Percentiles rank a stretch among this genome's conserved stretches.
These are phyloP conservation scores for Varecia variegata DNA, from an alignment of 2,797 vertebrate genomes.

Conservation along the genomic window DNA sequence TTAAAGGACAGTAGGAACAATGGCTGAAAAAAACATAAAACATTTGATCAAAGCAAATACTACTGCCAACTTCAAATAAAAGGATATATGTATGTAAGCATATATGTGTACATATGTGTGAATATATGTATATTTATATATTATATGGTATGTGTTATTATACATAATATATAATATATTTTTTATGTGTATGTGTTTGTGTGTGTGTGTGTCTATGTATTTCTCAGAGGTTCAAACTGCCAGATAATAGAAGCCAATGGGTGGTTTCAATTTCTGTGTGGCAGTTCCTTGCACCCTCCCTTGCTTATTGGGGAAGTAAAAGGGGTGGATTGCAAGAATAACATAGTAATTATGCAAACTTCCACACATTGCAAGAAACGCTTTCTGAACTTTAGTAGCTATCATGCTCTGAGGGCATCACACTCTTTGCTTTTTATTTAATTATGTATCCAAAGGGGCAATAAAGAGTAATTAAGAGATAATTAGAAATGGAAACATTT, in stretches of 20 bases:
- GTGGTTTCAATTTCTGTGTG: background rate
- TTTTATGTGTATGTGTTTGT: too few species aligned
- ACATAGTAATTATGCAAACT: background rate
- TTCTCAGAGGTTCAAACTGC: background rate
- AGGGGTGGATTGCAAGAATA: constrained; percentile 13
- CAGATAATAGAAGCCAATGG: background rate
- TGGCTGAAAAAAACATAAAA: background rate
- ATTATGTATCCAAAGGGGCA: background rate
- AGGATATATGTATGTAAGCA: background rate
- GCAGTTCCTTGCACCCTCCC: background rate
- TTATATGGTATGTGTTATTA: background rate
- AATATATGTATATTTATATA: background rate
- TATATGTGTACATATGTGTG: background rate
- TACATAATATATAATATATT: background rate
- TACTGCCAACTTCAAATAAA: background rate
- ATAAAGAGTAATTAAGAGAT: background rate
- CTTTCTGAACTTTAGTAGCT: background rate
- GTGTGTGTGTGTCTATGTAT: background rate
- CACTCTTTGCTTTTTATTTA: background rate
- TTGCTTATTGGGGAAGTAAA: background rate
- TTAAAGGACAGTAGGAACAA: background rate
- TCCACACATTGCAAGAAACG: background rate
- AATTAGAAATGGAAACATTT: constrained; percentile 17
- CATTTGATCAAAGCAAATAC: background rate
- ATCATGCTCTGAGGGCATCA: background rate